Base-by-base conservation (phyloP, 2,888 invertebrate species). In the Hypsopygia costalis region DNA sequence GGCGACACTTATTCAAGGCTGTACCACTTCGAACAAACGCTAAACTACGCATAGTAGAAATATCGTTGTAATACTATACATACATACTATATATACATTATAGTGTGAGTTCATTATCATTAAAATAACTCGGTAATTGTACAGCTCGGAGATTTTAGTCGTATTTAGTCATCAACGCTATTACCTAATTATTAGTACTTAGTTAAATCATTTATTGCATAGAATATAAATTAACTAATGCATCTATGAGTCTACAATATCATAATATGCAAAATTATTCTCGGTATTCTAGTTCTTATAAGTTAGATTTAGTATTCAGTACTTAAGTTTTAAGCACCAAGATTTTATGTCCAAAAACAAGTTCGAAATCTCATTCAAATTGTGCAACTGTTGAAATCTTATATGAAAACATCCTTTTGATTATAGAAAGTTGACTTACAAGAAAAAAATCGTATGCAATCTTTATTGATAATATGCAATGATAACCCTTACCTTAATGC, bases 1-100 rank as follows among this genome's bases (percentile, higher is more conserved):
- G 62, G 75, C 71, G 74, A 72, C 74, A 64, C 58, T 49, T 43
- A 34, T 35, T 62, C 77, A 75, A 78, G 78, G 79, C 47, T 73
- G 71, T 69, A 60, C 65, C 62, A 71, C 69, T 74, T 70, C 63
- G 60, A 47, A 54, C 44, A 35, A 52, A 44, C 52, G 41, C 44
- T 43, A 25, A 8, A 25, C n/a, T n/a, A 25, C 25, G 25, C 25
- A 25, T 6, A 25, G 3, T 25, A 25, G 6, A 25, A 25, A 25
- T n/a, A 5, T 16, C 16, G 6, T 21, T 21, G 21, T 21, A 21
- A 21, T 5, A n/a, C n/a, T 21, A 21, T 21, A 21, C 25, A 6
- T 25, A 25, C 2, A 25, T 25, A 25, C 25, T 4, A 8, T 25
- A 25, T 1, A 31, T n/a, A 5, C 3, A 1, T n/a, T 6, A 25